Evolutionary conservation across 2,113 vertebrate species (phyloP), one percentile per base, ranked within the genome.

Genomic region (Fregetta grallaria): DNA sequence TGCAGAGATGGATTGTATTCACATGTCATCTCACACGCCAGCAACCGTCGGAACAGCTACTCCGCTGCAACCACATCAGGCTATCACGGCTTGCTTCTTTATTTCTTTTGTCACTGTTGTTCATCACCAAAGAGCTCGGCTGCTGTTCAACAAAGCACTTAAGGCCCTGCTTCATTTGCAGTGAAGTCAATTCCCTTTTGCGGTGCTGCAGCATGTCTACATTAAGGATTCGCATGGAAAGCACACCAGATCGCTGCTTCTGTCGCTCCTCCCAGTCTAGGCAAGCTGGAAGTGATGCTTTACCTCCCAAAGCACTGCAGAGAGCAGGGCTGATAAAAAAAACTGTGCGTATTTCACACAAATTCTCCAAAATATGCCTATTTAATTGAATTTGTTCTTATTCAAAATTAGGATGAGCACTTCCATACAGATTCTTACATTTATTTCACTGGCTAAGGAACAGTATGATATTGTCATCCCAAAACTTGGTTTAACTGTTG

Each of bases 101-200:
- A 93, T 94, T 92, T 93, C 81, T 96, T 96, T 88, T 96, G 94
- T 94, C 94, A 86, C 68, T 86, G 76, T 55, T 88, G 79, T 68
- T 96, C 94, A 94, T 94, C 95, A 96, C 75, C 94, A 84, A 96
- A 94, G 79, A 96, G 88, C 90, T 96, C 90, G 79, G 96, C 94
- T 93, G 86, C 92, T 95, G 92, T 95, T 96, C 95, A 97, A 80
- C 94, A 96, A 95, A 96, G 92, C 96, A 96, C 96, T 96, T 96
- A 96, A 81, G 82, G 79, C 90, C 73, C 86, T 93, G 72, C 86
- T 94, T 93, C 83, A 88, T 94, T 92, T 95, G 94, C 72, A 90
- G 76, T 34, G 68, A 65, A 96, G 88, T 86, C 82, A 74, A 63
- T 93, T 93, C 96, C 73, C 63, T 91, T 94, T 92, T 84, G 90